Percentiles rank a stretch among this genome's conserved stretches.
phyloP scores from a whole-genome alignment of 2,113 vertebrate genomes.

The Mandrillus leucophaeus region DNA sequence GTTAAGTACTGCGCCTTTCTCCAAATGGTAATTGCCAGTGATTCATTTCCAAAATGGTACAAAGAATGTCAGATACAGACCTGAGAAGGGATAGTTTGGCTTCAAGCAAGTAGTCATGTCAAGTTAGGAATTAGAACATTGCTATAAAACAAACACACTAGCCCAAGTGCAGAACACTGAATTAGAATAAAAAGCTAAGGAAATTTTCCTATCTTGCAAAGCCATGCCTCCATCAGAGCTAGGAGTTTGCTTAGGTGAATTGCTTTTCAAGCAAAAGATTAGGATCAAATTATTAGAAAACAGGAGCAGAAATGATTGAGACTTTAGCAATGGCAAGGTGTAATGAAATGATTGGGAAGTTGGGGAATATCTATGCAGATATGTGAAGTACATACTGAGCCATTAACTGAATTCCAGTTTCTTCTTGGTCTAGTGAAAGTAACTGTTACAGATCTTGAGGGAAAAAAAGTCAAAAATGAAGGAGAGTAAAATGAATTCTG shows the following conservation, averaged over 20 bases:
- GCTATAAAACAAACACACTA: background rate
- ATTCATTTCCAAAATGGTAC: background rate
- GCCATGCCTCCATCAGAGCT: background rate
- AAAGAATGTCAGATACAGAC: background rate
- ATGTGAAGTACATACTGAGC: background rate
- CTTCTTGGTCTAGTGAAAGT: background rate
- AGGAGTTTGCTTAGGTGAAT: slow-evolving; percentile 56
- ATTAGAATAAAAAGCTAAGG: slow-evolving; percentile 43
- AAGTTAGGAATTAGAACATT: background rate
- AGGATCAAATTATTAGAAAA: slow-evolving; percentile 57
- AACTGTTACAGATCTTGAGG: background rate
- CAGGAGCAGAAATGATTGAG: slow-evolving; percentile 5
- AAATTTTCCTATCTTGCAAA: slow-evolving; percentile 55
- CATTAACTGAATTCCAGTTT: background rate
- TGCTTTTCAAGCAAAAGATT: slow-evolving; percentile 55
- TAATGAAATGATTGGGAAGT: slow-evolving; percentile 37
- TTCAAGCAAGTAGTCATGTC: background rate
- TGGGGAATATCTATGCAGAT: background rate
- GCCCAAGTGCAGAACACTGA: background rate
- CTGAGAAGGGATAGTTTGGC: background rate
- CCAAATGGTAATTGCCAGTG: background rate
- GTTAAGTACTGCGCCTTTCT: background rate
- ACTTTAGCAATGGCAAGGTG: background rate
- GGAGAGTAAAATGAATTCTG: background rate
- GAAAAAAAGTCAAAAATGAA: background rate